Conservation (phyloP, 2,113 vertebrate species). For the Malurus elegans region DNA sequence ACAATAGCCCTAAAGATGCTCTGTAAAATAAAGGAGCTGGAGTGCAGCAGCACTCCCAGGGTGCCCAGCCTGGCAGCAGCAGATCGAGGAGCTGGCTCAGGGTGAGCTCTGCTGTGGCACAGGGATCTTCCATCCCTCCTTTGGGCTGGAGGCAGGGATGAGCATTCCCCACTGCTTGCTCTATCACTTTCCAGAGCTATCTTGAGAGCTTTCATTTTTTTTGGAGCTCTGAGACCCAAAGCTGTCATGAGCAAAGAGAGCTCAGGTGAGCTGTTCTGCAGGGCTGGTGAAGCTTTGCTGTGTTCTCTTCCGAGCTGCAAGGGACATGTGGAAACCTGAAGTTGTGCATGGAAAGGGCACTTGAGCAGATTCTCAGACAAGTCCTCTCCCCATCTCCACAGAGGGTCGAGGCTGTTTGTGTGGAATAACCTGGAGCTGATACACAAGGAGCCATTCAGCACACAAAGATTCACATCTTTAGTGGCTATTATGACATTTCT, state of each 20-base stretch:
- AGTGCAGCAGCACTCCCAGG: neutral
- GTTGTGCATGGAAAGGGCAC: neutral
- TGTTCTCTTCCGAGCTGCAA: neutral
- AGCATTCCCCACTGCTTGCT: neutral
- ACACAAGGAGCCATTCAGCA: rapidly evolving
- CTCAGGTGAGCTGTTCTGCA: neutral
- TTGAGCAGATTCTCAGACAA: neutral
- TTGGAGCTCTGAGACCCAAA: neutral
- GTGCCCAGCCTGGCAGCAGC: neutral
- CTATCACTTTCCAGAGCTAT: neutral
- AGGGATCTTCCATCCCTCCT: neutral
- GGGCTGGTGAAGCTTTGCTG: neutral
- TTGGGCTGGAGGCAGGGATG: neutral
- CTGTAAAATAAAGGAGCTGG: neutral
- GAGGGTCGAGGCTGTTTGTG: neutral
- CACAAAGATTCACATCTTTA: neutral
- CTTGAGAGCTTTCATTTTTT: neutral
- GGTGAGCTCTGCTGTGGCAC: neutral
- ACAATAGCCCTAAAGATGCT: neutral
- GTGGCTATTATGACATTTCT: rapidly evolving
- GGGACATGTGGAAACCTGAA: rapidly evolving
- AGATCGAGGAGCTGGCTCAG: neutral
- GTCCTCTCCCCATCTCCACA: neutral
- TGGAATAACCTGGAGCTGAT: neutral
- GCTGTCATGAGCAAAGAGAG: neutral